A percentile compares a stretch with the other conserved stretches of the same genome.
Conservation (phyloP, 2,797 vertebrate species). For the Parambassis ranga region DNA sequence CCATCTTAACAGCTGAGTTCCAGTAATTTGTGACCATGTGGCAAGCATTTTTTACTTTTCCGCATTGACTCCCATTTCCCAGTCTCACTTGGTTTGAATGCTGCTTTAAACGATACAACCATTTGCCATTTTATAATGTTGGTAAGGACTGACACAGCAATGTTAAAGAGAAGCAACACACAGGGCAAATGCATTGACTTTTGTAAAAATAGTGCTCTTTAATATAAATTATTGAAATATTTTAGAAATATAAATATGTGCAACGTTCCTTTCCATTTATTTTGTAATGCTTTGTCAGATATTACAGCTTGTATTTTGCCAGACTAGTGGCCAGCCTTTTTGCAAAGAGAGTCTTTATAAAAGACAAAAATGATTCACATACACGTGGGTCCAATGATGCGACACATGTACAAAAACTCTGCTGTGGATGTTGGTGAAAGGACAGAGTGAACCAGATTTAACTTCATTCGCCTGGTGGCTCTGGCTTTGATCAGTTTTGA, state of each 20-base stretch:
- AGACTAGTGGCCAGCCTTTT: constrained; percentile 89
- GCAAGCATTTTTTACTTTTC: too few relatives aligned
- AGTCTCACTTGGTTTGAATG: too few relatives aligned
- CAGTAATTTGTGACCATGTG: too few relatives aligned
- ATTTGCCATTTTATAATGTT: too few relatives aligned
- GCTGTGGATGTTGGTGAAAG: constrained; percentile 65
- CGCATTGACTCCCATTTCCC: too few relatives aligned
- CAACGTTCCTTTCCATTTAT: constrained; percentile 91
- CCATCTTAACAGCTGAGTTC: too few relatives aligned
- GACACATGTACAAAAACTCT: constrained; percentile 87
- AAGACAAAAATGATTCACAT: constrained; percentile 85
- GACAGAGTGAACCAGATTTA: constrained; percentile 54
- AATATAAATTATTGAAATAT: constrained; percentile 99
- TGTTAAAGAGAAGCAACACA: constrained; percentile 62
- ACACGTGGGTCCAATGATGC: constrained; percentile 74
- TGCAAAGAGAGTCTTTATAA: constrained; percentile 93
- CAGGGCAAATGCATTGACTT: constrained; percentile 75
- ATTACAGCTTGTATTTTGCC: constrained; percentile 92
- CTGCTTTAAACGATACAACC: too few relatives aligned
- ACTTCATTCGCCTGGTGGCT: too few relatives aligned
- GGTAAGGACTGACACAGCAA: constrained; percentile 58
- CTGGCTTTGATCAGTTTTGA: too few relatives aligned
- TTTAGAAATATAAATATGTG: constrained; percentile 99
- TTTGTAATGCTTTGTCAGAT: constrained; percentile 84
- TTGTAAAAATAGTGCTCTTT: constrained; percentile 99